Evolutionary conservation across 1,140 invertebrate genomes (phyloP), one percentile per base, ranked within the genome.

Genomic region (Sinonovacula constricta): DNA sequence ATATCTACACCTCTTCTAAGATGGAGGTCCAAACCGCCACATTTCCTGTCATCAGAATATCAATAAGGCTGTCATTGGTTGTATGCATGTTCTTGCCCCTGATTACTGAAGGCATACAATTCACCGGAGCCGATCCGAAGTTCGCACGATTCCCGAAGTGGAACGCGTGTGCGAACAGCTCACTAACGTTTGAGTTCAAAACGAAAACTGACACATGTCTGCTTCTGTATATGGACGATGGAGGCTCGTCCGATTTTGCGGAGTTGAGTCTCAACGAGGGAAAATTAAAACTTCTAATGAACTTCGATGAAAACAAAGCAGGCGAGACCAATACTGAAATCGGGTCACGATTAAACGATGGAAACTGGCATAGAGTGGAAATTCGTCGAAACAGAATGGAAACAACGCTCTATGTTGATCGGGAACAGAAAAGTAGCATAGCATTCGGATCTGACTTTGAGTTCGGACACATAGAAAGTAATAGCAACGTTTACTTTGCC

Each of bases 211-310:
- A 26, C 0, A 66, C 85, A 3, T 85, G 80, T 0, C 33, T 89
- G 24, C 75, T 90, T 24, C 82, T 88, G 87, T 90, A 89, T 81
- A 87, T 85, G 4, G 89, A 90, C 59, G 88, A 90, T 74, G 85
- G 84, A 30, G 86, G 89, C 7, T 74, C 57, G 0, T 86, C 85
- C 57, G 87, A 89, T 72, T 90, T 85, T 74, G 79, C 89, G 28
- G 76, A 84, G 67, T 24, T 88, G 15, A 75, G 69, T 1, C 30
- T 88, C 39, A 63, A 71, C 10, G 59, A 81, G 14, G 85, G 86
- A 3, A 45, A 51, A 0, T 75, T 89, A 0, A 36, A 62, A n/a
- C 68, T 89, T n/a, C 75, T 80, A 51, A 84, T 89, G 53, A 89
- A 88, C 65, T 82, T 89, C 36, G 85, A 85, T 15, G 81, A 85